Evolutionary conservation across 2,888 invertebrate species (phyloP).

Genomic region (Tipula confusa): DNA sequence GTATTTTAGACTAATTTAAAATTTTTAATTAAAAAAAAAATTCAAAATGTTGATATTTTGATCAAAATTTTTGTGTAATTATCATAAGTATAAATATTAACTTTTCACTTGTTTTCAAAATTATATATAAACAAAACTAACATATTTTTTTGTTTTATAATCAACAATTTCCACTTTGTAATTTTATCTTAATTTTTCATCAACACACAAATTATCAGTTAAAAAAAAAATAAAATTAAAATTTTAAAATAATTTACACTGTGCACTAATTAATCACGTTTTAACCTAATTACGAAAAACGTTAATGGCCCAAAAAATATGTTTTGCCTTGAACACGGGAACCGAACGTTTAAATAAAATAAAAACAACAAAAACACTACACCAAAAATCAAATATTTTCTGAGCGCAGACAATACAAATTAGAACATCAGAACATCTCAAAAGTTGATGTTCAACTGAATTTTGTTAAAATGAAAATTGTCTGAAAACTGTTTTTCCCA

Average conservation of each 20-base stretch:
- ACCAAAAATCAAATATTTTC: not conserved
- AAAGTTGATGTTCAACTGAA: not conserved
- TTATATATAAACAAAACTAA: conserved; percentile 32
- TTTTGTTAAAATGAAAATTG: not conserved
- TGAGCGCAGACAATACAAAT: not conserved
- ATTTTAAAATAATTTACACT: not conserved
- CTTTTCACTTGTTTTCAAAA: not conserved
- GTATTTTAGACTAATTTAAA: not conserved
- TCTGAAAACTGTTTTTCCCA: not conserved
- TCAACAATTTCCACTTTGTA: not conserved
- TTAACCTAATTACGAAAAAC: not conserved
- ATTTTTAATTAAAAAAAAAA: not conserved
- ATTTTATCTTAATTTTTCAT: not conserved
- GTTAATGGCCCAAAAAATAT: not conserved
- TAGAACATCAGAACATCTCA: conserved; percentile 25
- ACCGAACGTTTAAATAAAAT: not conserved
- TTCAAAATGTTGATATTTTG: not conserved
- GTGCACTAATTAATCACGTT: not conserved
- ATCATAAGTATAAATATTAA: not conserved
- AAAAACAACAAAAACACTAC: not conserved
- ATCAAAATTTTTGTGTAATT: not conserved
- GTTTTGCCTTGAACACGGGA: not conserved
- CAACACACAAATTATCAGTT: not conserved
- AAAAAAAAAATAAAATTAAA: too few species aligned
- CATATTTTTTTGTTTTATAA: conserved; percentile 4